A percentile compares a stretch with the other conserved stretches of the same genome.
These are phyloP conservation scores for Triplophysa siluroides DNA, from an alignment of 2,113 vertebrate species.

Conservation along the genomic window DNA sequence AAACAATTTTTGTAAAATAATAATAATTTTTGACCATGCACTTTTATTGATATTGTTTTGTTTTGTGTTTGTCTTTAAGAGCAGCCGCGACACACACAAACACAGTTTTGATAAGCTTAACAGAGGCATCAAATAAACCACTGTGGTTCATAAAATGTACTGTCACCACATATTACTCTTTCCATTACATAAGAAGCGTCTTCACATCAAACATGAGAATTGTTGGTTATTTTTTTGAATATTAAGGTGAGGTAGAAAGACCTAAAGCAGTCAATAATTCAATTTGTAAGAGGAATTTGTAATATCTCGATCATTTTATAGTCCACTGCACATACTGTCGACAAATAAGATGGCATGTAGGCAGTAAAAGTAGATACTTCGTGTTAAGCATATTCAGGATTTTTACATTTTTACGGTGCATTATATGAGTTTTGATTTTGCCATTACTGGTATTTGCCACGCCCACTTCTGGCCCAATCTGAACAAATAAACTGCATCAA, in stretches of 20 bases:
- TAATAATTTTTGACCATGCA: too few species aligned
- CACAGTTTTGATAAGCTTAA: neutral
- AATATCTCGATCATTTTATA: constrained; percentile 4
- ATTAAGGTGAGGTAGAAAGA: neutral
- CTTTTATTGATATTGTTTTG: too few species aligned
- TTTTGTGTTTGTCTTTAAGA: too few species aligned
- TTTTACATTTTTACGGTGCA: too few species aligned
- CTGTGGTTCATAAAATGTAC: neutral
- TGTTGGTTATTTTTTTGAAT: neutral
- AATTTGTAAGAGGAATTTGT: neutral
- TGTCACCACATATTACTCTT: neutral
- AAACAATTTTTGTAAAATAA: too few species aligned
- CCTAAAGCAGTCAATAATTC: neutral
- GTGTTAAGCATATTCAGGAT: too few species aligned
- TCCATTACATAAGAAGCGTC: neutral
- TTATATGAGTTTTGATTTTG: too few species aligned
- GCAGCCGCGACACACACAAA: too few species aligned
- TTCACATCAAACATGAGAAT: neutral
- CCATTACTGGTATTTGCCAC: too few species aligned
- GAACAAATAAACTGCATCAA: too few species aligned
- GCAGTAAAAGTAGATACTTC: too few species aligned
- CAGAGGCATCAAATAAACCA: neutral
- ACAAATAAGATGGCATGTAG: neutral
- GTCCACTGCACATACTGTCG: neutral
- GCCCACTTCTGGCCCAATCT: too few species aligned